phyloP scores from a whole-genome alignment of 2,113 vertebrate species.

The Campylorhamphus procurvoides region DNA sequence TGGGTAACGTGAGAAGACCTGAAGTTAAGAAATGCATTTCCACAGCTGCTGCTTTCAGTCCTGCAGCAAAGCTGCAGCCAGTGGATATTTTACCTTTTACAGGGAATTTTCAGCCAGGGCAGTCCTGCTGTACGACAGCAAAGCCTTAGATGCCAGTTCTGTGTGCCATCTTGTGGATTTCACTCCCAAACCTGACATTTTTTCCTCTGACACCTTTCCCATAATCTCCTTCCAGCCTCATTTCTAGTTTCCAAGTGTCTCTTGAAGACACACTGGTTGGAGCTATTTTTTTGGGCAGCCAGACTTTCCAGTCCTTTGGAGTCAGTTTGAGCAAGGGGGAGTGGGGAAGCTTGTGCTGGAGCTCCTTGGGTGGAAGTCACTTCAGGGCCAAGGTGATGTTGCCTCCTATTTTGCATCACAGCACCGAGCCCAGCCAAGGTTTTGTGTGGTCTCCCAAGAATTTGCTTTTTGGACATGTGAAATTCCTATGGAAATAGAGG shows the following conservation, averaged over 20 bases:
- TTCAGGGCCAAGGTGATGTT: not conserved
- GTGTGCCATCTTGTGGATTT: not conserved
- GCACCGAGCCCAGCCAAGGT: rapidly evolving
- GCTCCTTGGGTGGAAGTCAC: not conserved
- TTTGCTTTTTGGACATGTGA: rapidly evolving
- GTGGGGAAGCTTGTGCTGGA: not conserved
- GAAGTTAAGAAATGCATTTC: not conserved
- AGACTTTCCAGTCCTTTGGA: not conserved
- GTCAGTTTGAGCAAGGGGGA: not conserved
- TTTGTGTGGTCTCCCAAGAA: not conserved
- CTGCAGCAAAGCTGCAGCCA: not conserved
- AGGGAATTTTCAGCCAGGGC: not conserved
- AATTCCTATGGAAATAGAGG: rapidly evolving
- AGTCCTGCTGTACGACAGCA: not conserved
- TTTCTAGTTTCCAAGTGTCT: not conserved
- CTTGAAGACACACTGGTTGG: not conserved
- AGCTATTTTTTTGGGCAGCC: not conserved
- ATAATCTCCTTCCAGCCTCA: not conserved
- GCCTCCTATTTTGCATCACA: not conserved
- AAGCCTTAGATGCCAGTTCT: not conserved
- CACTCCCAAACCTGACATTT: not conserved
- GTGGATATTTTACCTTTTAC: not conserved
- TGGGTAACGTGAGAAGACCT: not conserved
- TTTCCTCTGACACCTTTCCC: not conserved
- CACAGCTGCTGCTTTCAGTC: not conserved